Base-by-base conservation (phyloP, 1,140 invertebrate genomes). In the Papilio dardanus region DNA sequence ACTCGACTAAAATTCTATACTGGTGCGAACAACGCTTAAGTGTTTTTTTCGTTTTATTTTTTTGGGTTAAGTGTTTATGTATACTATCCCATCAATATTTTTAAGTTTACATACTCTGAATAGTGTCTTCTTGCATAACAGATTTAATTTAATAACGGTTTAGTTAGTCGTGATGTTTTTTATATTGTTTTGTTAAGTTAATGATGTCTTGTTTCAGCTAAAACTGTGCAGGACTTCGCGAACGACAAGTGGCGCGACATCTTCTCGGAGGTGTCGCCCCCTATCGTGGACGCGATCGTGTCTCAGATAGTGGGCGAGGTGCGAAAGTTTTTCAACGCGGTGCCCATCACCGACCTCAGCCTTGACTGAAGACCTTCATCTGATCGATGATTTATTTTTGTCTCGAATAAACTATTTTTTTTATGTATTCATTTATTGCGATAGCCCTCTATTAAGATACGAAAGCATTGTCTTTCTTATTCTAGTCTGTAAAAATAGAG, bases 201-300 rank as follows among this genome's bases (percentile, higher is more conserved):
- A n/a, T n/a, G n/a, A n/a, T n/a, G n/a, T n/a, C 40, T 42, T 74
- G 14, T 87, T 83, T n/a, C 85, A 93, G 92, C 92, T 30, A 81
- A 91, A 10, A 71, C 82, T 0, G 73, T 93, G 6, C 85, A 86
- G 19, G 50, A 79, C 8, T 89, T 90, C 79, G 91, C 91, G 0
- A 93, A 93, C 78, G 37, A 66, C 21, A 91, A 90, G 77, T 93
- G 91, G 91, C 83, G 77, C n/a, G 85, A 85, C 1, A 90, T 93
- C 42, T 90, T 92, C 82, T 69, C 81, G 7, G 90, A 93, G 54
- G 83, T 92, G 65, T 85, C 91, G 46, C 88, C 88, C 0, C 90
- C 91, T 6, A 87, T 92, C 46, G 84, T 92, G 7, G 77, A 83
- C 16, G 85, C 83, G 0, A 84, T 92, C 68, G 86, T 92, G 8